Evolutionary conservation across 2,888 invertebrate species (phyloP).

Genomic region (Nasonovia ribisnigri): DNA sequence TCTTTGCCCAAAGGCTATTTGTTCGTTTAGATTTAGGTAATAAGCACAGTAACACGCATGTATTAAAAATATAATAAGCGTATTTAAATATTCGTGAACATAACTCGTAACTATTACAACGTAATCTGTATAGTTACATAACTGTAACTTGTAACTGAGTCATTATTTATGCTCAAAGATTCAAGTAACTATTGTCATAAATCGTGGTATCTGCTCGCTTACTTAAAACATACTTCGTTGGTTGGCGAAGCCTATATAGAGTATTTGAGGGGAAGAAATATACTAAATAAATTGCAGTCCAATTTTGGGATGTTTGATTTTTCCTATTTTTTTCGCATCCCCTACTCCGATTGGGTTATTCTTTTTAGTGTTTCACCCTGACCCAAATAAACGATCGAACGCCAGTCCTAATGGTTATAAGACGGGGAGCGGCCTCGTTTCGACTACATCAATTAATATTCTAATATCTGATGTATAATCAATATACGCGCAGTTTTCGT

Average conservation of each 20-base stretch:
- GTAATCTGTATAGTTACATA: not conserved
- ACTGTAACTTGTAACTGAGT: not conserved
- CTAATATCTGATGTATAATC: conserved; percentile 44
- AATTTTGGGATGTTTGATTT: not conserved
- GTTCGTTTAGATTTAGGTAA: not conserved
- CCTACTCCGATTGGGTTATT: not conserved
- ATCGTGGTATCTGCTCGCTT: not conserved
- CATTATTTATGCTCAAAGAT: not conserved
- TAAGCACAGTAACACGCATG: not conserved
- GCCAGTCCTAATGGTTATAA: not conserved
- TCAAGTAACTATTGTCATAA: not conserved
- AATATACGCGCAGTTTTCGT: not conserved
- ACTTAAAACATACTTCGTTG: not conserved
- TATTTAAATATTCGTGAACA: not conserved
- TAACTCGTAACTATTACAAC: not conserved
- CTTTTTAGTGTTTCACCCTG: not conserved
- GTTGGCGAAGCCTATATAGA: not conserved
- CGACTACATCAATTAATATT: conserved; percentile 30
- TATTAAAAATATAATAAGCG: not conserved
- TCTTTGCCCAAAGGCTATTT: not conserved
- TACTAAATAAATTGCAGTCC: not conserved
- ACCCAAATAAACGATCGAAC: not conserved
- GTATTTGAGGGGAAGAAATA: not conserved
- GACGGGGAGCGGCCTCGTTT: conserved; percentile 39
- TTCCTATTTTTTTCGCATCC: not conserved